Evolutionary conservation across 2,113 vertebrate genomes (phyloP).

Genomic region (Tamias sibiricus): DNA sequence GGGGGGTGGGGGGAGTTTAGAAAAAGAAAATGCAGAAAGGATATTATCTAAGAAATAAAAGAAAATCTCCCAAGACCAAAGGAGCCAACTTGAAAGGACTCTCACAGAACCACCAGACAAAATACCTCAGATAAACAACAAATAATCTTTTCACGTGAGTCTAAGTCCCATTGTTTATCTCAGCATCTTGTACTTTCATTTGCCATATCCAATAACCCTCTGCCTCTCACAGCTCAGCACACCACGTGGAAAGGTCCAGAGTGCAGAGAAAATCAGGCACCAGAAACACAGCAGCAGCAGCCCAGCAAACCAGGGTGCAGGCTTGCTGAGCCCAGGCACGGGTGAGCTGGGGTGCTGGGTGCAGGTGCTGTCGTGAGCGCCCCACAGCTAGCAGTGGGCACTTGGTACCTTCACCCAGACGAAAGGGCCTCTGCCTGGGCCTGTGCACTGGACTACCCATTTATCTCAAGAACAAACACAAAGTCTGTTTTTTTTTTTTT

Average conservation of each 20-base stretch:
- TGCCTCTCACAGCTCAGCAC: neutral
- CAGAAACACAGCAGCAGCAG: neutral
- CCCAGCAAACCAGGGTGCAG: neutral
- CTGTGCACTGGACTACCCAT: neutral
- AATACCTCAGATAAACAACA: neutral
- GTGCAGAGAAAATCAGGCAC: neutral
- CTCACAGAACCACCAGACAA: neutral
- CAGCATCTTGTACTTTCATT: neutral
- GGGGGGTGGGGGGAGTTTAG: neutral
- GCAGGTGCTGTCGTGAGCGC: neutral
- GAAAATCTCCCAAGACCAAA: neutral
- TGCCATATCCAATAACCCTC: neutral
- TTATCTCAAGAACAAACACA: neutral
- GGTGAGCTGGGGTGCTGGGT: no score
- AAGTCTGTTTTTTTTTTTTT: neutral
- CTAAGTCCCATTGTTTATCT: neutral
- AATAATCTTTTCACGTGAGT: neutral
- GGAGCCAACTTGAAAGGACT: neutral
- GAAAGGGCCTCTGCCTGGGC: neutral
- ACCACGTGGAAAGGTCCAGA: neutral
- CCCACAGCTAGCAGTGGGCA: fast-evolving
- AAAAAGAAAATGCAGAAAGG: neutral
- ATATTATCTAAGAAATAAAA: neutral
- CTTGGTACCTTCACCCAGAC: neutral
- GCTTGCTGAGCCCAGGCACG: neutral